Evolutionary conservation across 2,888 invertebrate species (phyloP).

Genomic region (Metellina segmentata): DNA sequence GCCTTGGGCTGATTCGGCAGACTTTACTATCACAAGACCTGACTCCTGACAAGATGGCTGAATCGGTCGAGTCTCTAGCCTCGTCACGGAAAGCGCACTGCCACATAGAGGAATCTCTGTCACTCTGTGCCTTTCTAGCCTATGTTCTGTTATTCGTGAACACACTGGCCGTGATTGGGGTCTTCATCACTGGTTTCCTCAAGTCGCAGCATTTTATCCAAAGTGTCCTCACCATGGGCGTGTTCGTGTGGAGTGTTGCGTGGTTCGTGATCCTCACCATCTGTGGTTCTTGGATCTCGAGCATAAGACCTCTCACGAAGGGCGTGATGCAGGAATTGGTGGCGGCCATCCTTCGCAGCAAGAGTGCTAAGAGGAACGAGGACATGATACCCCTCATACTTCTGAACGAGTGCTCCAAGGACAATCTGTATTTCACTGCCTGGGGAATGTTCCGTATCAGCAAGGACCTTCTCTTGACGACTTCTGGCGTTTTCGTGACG

Average conservation of each 20-base stretch:
- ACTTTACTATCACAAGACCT: neutral
- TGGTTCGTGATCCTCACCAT: constrained; percentile 40
- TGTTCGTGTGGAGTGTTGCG: constrained; percentile 36
- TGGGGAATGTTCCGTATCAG: constrained; percentile 49
- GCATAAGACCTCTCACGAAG: neutral
- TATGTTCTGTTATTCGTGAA: constrained; percentile 34
- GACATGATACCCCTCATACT: constrained; percentile 22
- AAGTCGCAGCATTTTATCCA: neutral
- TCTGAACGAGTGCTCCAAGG: neutral
- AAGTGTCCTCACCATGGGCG: neutral
- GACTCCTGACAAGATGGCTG: neutral
- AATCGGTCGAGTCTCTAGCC: neutral
- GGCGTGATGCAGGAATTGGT: constrained; percentile 19
- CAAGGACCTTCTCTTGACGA: constrained; percentile 2
- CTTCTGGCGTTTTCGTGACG: constrained; percentile 4
- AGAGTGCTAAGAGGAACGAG: neutral
- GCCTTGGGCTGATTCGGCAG: neutral
- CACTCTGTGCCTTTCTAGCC: constrained; percentile 13
- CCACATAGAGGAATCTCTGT: constrained; percentile 26
- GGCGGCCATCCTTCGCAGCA: neutral
- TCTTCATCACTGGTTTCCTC: constrained; percentile 3
- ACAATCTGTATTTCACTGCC: constrained; percentile 12
- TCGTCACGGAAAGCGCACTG: neutral
- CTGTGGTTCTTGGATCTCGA: constrained; percentile 18
- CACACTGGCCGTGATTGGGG: constrained; percentile 23